Conservation (phyloP, 1,140 invertebrate genomes). For the Luehdorfia chinensis region DNA sequence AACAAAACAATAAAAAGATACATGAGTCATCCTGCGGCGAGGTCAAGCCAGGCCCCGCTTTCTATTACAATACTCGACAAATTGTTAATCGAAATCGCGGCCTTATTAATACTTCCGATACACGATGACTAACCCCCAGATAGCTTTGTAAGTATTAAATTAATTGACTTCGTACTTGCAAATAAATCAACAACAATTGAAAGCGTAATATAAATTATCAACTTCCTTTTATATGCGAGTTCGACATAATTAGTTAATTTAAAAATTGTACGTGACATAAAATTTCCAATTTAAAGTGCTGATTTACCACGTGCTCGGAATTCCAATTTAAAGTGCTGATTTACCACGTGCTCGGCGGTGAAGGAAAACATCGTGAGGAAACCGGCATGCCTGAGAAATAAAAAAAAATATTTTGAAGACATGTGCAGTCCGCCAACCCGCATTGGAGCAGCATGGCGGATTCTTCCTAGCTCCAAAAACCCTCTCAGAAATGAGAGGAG, state of each 20-base stretch:
- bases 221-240: neutral
- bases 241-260: slow-evolving; percentile 1
- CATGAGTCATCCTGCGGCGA: slow-evolving; percentile 24
- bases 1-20: slow-evolving; percentile 19
- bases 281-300: too few relatives aligned
- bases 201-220: slow-evolving; percentile 13
- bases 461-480: too few relatives aligned
- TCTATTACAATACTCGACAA: slow-evolving; percentile 36
- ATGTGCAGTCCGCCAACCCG: too few relatives aligned
- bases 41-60: slow-evolving; percentile 30
- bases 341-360: too few relatives aligned
- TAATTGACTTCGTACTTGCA: slow-evolving; percentile 6
- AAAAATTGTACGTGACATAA: slow-evolving; percentile 9
- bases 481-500: too few relatives aligned
- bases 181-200: slow-evolving; percentile 10
- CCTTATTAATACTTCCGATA: slow-evolving; percentile 20
- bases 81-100: slow-evolving; percentile 17
- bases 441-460: too few relatives aligned
- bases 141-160: slow-evolving; percentile 2
- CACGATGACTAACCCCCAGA: slow-evolving; percentile 18
- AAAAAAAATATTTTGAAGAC: too few relatives aligned
- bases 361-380: too few relatives aligned
- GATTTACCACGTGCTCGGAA: neutral
- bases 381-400: too few relatives aligned
- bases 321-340: neutral